Conservation (phyloP, 2,888 invertebrate genomes). For the Selenia dentaria region DNA sequence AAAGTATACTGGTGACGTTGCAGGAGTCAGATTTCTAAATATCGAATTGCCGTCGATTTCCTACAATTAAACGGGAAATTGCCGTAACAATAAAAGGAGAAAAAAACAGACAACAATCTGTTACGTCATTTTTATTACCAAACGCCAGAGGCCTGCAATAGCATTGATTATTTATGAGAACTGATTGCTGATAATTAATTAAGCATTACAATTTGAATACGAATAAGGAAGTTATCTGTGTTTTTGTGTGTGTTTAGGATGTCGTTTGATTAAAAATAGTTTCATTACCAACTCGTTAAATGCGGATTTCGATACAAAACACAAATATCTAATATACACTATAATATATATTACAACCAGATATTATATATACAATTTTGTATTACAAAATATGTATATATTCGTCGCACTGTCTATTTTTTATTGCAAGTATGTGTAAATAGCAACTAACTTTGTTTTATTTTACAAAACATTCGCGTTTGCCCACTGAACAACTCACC, state of each 20-base stretch:
- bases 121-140: conserved; percentile 43
- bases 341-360: too few species aligned
- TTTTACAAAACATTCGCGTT: too few species aligned
- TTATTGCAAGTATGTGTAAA: too few species aligned
- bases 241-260: conserved; percentile 1
- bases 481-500: too few species aligned
- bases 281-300: too few species aligned
- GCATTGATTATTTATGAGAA: conserved; percentile 34
- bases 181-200: conserved; percentile 22
- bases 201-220: conserved; percentile 1
- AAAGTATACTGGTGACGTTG: conserved; percentile 38
- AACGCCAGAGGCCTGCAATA: conserved; percentile 37
- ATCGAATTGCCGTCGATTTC: conserved; percentile 45
- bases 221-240: conserved; percentile 6
- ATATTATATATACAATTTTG: too few species aligned
- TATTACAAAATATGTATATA: too few species aligned
- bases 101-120: conserved; percentile 13
- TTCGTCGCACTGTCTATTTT: too few species aligned
- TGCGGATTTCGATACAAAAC: too few species aligned
- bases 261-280: not conserved
- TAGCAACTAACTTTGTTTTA: too few species aligned
- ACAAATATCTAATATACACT: too few species aligned
- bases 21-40: conserved; percentile 49
- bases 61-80: conserved; percentile 47
- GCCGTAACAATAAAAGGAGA: conserved; percentile 31